Percentiles rank a stretch among this genome's conserved stretches.
phyloP scores from a whole-genome alignment of 2,888 invertebrate species.

The Molorchus minor region DNA sequence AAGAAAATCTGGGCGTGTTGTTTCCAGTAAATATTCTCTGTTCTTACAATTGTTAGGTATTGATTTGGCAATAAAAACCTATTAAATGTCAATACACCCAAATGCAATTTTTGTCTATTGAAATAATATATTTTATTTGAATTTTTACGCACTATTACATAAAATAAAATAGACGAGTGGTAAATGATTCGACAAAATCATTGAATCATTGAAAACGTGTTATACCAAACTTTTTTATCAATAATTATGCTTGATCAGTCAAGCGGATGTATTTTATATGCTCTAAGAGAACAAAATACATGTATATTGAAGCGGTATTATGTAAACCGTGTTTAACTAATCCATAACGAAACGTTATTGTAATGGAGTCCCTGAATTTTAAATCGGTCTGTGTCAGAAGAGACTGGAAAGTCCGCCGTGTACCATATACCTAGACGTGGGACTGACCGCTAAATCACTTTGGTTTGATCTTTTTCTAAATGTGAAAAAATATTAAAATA shows the following conservation, averaged over 20 bases:
- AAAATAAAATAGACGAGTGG: slow-evolving; percentile 1
- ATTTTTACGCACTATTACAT: not conserved
- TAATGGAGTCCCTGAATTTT: slow-evolving; percentile 3
- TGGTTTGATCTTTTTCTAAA: too few species aligned
- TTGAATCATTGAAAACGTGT: slow-evolving; percentile 1
- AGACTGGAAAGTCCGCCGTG: slow-evolving; percentile 1
- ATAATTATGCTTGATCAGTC: slow-evolving; percentile 10
- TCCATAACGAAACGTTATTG: slow-evolving; percentile 13
- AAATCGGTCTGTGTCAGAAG: not conserved
- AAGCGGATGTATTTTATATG: slow-evolving; percentile 11
- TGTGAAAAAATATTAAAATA: too few species aligned
- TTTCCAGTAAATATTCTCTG: too few species aligned
- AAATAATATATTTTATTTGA: not conserved
- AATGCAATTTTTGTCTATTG: not conserved
- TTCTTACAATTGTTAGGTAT: too few species aligned
- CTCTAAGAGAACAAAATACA: slow-evolving; percentile 1
- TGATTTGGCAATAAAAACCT: too few species aligned
- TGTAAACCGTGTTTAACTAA: slow-evolving; percentile 11
- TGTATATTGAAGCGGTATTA: not conserved
- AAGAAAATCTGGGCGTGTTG: too few species aligned
- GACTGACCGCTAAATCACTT: too few species aligned
- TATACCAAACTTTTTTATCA: not conserved
- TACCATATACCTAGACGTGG: not conserved
- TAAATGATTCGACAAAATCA: slow-evolving; percentile 11
- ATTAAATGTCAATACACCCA: not conserved